Evolutionary conservation across 2,888 invertebrate genomes (phyloP).

Genomic region (Arrhopalites spinosus): DNA sequence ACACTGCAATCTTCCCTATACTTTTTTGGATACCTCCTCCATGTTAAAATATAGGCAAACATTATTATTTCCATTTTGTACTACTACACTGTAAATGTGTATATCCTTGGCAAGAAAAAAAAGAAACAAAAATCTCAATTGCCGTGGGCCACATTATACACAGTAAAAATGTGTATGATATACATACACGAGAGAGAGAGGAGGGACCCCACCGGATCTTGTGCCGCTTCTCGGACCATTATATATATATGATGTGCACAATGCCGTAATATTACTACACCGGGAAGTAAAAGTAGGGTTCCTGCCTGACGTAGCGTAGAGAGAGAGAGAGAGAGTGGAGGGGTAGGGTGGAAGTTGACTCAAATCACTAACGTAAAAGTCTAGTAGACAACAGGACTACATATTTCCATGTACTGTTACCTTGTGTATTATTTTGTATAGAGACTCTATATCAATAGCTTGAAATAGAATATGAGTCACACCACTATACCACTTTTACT

Average conservation of each 20-base stretch:
- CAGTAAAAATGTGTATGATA: not conserved
- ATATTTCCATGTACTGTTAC: too few species aligned
- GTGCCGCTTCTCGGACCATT: not conserved
- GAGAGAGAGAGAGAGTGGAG: not conserved
- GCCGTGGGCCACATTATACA: constrained; percentile 6
- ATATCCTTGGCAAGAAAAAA: too few species aligned
- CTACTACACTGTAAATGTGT: too few species aligned
- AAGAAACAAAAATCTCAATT: not conserved
- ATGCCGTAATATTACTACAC: not conserved
- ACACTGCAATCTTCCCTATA: constrained; percentile 2
- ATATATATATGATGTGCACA: not conserved
- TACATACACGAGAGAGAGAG: not conserved
- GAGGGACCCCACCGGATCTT: constrained; percentile 13
- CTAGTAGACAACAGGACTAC: not conserved
- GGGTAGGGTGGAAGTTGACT: not conserved
- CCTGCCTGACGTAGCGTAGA: not conserved
- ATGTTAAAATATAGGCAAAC: too few species aligned
- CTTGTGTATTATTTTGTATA: not conserved
- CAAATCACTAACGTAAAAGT: not conserved
- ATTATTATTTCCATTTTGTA: too few species aligned
- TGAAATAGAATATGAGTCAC: constrained; percentile 27
- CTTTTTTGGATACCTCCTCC: too few species aligned
- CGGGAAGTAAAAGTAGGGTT: too few species aligned
- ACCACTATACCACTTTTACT: not conserved
- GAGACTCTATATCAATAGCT: not conserved